phyloP scores from a whole-genome alignment of 2,113 vertebrate genomes.

The Neolamprologus toae region DNA sequence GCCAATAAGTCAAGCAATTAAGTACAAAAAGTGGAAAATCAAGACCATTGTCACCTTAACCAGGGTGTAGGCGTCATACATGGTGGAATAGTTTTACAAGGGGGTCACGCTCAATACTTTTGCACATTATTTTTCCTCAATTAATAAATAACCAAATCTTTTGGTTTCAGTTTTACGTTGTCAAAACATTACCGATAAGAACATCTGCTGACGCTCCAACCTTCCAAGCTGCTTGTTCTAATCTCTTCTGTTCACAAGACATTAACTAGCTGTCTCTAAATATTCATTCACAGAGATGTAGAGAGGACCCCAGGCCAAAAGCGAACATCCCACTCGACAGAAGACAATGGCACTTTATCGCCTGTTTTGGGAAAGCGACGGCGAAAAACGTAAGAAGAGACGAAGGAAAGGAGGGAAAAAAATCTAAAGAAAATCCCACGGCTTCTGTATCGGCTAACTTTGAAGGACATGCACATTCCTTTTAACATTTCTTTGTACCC shows the following conservation, averaged over 20 bases:
- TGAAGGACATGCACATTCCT: background rate
- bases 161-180: background rate
- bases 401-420: background rate
- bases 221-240: background rate
- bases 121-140: background rate
- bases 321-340: background rate
- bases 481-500: background rate
- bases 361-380: conserved; percentile 10
- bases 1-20: background rate
- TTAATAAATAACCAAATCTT: background rate
- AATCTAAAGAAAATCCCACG: background rate
- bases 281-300: conserved; percentile 11
- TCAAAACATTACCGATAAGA: background rate
- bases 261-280: background rate
- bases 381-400: conserved; percentile 12
- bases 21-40: background rate
- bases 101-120: background rate
- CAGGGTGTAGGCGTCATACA: background rate
- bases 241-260: background rate
- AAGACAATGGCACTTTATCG: background rate
- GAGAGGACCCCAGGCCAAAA: background rate
- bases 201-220: background rate
- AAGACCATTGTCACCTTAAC: background rate
- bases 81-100: background rate
- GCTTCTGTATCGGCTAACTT: background rate